A percentile compares a stretch with the other conserved stretches of the same genome.
Conservation (phyloP, 2,888 invertebrate genomes). For the Xanthia togata region DNA sequence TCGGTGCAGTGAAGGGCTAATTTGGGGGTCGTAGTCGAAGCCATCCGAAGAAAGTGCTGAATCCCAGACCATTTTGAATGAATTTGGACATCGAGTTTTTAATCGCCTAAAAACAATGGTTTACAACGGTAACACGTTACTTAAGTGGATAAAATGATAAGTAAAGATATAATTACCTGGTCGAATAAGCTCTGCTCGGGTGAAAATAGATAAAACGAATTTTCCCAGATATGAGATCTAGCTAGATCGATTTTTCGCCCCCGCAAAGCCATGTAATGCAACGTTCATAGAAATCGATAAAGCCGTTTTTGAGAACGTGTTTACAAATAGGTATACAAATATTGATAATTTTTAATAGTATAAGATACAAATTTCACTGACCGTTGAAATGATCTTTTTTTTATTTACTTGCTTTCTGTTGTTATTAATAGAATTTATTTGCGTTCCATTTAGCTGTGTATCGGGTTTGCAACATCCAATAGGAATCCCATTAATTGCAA, state of each 20-base stretch:
- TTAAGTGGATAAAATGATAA: no score
- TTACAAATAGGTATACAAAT: no score
- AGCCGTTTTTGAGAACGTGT: no score
- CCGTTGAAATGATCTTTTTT: slow-evolving; percentile 76
- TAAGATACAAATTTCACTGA: slow-evolving; percentile 69
- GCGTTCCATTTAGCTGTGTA: slow-evolving; percentile 36
- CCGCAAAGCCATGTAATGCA: no score
- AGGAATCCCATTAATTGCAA: not conserved
- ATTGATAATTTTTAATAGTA: no score
- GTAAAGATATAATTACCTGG: slow-evolving; percentile 61
- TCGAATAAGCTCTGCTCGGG: no score
- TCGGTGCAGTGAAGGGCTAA: not conserved
- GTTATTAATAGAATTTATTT: slow-evolving; percentile 65
- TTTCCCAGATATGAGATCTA: no score
- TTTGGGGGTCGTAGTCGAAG: not conserved
- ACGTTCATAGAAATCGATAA: no score
- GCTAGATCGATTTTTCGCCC: no score
- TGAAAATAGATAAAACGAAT: no score
- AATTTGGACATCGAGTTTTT: not conserved
- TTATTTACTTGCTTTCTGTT: slow-evolving; percentile 55
- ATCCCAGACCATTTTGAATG: not conserved
- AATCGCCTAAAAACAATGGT: slow-evolving; percentile 1
- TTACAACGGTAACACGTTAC: slow-evolving; percentile 15
- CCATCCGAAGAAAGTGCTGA: not conserved
- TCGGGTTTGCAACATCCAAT: slow-evolving; percentile 22